These are phyloP conservation scores for Brachionichthys hirsutus DNA, from an alignment of 2,113 vertebrate species.

Conservation along the genomic window DNA sequence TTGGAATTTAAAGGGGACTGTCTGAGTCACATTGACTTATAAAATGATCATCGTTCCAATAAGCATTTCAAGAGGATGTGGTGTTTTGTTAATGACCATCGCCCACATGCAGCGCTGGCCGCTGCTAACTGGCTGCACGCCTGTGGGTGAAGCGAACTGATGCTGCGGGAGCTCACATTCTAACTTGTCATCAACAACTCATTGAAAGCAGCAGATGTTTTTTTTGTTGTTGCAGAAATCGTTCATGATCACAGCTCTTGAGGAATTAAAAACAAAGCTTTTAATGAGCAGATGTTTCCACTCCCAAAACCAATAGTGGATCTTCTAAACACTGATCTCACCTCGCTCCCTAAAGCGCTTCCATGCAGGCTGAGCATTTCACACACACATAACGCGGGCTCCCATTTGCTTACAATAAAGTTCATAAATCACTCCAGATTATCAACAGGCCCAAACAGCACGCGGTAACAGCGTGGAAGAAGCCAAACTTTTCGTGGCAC, in stretches of 20 bases:
- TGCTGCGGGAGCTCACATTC: conserved; percentile 50
- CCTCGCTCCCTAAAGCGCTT: conserved; percentile 12
- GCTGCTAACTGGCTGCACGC: conserved; percentile 18
- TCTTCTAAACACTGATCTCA: conserved; percentile 36
- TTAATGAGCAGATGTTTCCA: conserved; percentile 62
- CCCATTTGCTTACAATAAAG: conserved; percentile 49
- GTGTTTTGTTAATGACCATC: conserved; percentile 26
- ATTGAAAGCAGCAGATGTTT: conserved; percentile 54
- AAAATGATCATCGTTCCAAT: conserved; percentile 1
- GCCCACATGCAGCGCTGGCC: conserved; percentile 37
- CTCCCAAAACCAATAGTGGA: conserved; percentile 42
- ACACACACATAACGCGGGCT: conserved; percentile 30
- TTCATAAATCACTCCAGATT: conserved; percentile 35
- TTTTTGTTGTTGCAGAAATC: conserved; percentile 16
- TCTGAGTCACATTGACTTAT: conserved; percentile 6
- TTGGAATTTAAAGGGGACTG: conserved; percentile 3
- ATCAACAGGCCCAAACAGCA: conserved; percentile 18
- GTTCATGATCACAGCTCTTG: conserved; percentile 25
- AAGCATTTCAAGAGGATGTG: conserved; percentile 18
- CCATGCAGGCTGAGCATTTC: conserved; percentile 40
- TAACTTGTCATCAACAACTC: conserved; percentile 51
- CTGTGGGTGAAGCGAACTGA: conserved; percentile 23
- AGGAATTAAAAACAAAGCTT: conserved; percentile 9
- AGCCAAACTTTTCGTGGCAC: neutral
- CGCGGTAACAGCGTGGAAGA: neutral